Evolutionary conservation across 2,888 invertebrate species (phyloP).

Genomic region (Prosopocoilus inquinatus): DNA sequence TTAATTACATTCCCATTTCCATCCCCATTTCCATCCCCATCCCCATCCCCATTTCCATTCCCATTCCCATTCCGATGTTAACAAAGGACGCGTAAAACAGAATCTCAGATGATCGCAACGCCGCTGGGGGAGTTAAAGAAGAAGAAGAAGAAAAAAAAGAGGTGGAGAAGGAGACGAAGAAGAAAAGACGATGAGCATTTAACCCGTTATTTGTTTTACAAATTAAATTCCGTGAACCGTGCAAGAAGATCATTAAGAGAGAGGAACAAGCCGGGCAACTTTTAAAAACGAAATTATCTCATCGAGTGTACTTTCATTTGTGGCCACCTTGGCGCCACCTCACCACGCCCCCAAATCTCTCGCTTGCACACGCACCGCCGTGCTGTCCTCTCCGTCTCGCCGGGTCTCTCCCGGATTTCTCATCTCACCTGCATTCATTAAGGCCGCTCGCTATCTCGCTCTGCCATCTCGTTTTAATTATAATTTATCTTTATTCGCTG

Average conservation of each 20-base stretch:
- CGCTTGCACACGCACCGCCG: constrained; percentile 14
- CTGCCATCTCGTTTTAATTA: constrained; percentile 35
- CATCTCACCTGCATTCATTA: constrained; percentile 28
- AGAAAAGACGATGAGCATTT: neutral
- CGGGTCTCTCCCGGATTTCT: constrained; percentile 10
- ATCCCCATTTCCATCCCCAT: too few species aligned
- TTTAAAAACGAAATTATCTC: constrained; percentile 38
- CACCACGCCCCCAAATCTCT: constrained; percentile 37
- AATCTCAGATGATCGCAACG: too few species aligned
- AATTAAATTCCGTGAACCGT: constrained; percentile 37
- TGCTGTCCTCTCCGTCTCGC: constrained; percentile 7
- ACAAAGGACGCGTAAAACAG: too few species aligned
- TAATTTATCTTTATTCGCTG: constrained; percentile 39
- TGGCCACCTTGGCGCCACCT: constrained; percentile 42
- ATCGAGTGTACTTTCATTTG: constrained; percentile 31
- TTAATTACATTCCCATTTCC: too few species aligned
- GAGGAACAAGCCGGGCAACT: constrained; percentile 28
- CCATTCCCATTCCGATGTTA: too few species aligned
- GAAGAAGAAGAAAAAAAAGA: too few species aligned
- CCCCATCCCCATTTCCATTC: too few species aligned
- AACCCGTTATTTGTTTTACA: constrained; percentile 36
- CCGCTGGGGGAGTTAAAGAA: too few species aligned
- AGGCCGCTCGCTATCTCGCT: constrained; percentile 22
- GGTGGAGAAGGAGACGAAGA: neutral
- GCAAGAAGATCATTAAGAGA: constrained; percentile 28